Conservation (phyloP, 2,797 vertebrate genomes). For the Menidia menidia region DNA sequence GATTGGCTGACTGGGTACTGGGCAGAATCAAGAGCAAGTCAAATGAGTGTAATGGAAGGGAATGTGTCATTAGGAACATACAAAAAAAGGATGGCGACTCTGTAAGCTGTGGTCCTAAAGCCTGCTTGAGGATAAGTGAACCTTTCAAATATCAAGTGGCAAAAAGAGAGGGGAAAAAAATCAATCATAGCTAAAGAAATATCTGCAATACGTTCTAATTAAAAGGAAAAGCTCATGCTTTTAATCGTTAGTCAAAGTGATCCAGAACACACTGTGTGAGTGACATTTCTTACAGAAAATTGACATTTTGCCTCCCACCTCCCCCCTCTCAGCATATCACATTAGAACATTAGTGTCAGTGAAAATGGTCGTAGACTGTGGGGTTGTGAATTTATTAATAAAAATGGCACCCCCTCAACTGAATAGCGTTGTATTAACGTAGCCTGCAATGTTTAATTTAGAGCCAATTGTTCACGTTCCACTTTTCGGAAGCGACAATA, state of each 20-base stretch:
- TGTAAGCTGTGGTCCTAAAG: slow-evolving; percentile 2
- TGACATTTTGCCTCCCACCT: slow-evolving; percentile 18
- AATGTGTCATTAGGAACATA: slow-evolving; percentile 32
- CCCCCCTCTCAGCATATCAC: slow-evolving; percentile 29
- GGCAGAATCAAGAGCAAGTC: slow-evolving; percentile 80
- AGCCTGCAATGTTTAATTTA: slow-evolving; percentile 59
- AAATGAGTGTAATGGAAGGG: slow-evolving; percentile 54
- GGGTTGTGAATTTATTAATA: slow-evolving; percentile 57
- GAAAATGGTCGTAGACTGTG: slow-evolving; percentile 39
- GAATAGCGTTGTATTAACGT: slow-evolving; percentile 40
- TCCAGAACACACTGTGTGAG: background rate
- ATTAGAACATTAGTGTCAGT: slow-evolving; percentile 57
- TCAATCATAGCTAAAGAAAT: background rate
- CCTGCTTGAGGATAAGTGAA: background rate
- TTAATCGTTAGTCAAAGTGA: background rate
- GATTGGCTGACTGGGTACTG: slow-evolving; percentile 84
- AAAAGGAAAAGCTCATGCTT: background rate
- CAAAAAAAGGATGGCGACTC: slow-evolving; percentile 35
- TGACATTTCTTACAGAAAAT: slow-evolving; percentile 18
- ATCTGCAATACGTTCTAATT: slow-evolving; percentile 7
- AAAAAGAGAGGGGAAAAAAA: background rate
- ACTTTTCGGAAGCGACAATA: slow-evolving; percentile 49
- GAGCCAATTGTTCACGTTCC: slow-evolving; percentile 35
- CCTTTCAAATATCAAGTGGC: background rate
- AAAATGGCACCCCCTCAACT: slow-evolving; percentile 53